These are phyloP conservation scores for Amphibalanus amphitrite DNA, from an alignment of 1,140 invertebrate species.

Conservation along the genomic window DNA sequence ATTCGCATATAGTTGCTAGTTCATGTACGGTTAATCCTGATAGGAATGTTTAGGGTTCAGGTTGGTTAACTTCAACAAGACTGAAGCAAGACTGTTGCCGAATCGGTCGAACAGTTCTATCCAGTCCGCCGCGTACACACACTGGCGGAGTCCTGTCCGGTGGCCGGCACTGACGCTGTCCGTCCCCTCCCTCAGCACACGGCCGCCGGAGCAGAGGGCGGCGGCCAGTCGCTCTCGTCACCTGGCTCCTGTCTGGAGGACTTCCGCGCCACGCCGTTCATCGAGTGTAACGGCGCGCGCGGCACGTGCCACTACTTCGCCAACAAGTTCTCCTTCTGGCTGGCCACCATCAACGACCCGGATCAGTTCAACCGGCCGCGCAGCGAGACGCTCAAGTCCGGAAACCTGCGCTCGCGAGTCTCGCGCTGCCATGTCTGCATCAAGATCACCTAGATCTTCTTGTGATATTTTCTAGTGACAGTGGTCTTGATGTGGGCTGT, in stretches of 20 bases:
- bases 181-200: slow-evolving; percentile 55
- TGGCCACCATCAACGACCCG: slow-evolving; percentile 75
- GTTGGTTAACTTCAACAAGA: too few relatives aligned
- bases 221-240: slow-evolving; percentile 81
- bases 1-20: too few relatives aligned
- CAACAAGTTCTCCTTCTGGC: slow-evolving; percentile 96
- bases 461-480: too few relatives aligned
- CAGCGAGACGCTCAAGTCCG: slow-evolving; percentile 80
- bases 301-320: slow-evolving; percentile 92
- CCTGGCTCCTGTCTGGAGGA: slow-evolving; percentile 92
- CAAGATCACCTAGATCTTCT: background rate
- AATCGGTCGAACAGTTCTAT: too few relatives aligned
- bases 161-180: background rate
- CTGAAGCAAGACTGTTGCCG: too few relatives aligned
- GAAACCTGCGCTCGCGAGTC: slow-evolving; percentile 58
- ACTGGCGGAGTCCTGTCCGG: too few relatives aligned
- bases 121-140: too few relatives aligned
- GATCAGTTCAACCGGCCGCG: slow-evolving; percentile 69
- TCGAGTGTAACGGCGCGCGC: slow-evolving; percentile 81
- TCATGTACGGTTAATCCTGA: too few relatives aligned
- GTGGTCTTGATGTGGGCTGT: too few relatives aligned
- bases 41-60: too few relatives aligned
- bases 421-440: slow-evolving; percentile 90
- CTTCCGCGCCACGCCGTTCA: slow-evolving; percentile 87
- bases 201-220: slow-evolving; percentile 82